Percentiles rank a stretch among this genome's conserved stretches.
These are phyloP conservation scores for Pseudochaenichthys georgianus DNA, from an alignment of 2,797 vertebrate genomes.

Conservation along the genomic window DNA sequence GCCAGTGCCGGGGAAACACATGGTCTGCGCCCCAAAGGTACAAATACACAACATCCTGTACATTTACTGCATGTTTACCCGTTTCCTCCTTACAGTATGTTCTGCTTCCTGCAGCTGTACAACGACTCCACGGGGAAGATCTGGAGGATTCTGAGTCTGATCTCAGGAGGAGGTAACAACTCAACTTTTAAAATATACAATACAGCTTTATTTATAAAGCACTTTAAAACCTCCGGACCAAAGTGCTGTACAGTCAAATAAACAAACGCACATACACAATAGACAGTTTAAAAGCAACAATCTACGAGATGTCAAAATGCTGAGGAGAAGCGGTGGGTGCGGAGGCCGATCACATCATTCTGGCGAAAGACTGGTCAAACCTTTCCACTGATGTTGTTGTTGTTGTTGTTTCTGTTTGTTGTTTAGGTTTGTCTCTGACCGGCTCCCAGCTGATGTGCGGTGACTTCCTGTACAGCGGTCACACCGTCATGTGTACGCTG, in stretches of 20 bases:
- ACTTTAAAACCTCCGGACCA: too few species aligned
- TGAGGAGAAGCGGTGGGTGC: too few species aligned
- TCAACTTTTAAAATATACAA: too few species aligned
- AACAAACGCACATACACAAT: too few species aligned
- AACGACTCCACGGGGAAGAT: constrained; percentile 73
- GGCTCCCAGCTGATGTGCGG: constrained; percentile 95
- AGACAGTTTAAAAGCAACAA: too few species aligned
- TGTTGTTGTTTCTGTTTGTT: background rate
- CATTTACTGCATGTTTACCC: background rate
- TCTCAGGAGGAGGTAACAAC: constrained; percentile 77
- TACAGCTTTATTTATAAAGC: too few species aligned
- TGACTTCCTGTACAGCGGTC: constrained; percentile 96
- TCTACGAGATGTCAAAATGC: too few species aligned
- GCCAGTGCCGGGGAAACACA: constrained; percentile 94
- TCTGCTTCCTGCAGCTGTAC: constrained; percentile 64
- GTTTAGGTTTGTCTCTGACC: constrained; percentile 91
- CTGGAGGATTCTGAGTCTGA: constrained; percentile 76
- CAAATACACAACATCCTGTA: background rate
- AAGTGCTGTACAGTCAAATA: too few species aligned
- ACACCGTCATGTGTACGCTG: constrained; percentile 93
- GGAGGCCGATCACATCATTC: too few species aligned
- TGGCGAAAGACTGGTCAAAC: too few species aligned
- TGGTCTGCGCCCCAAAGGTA: constrained; percentile 97
- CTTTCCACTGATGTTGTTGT: too few species aligned
- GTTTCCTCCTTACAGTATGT: background rate